phyloP scores from a whole-genome alignment of 2,888 invertebrate genomes.

The Apamea anceps region DNA sequence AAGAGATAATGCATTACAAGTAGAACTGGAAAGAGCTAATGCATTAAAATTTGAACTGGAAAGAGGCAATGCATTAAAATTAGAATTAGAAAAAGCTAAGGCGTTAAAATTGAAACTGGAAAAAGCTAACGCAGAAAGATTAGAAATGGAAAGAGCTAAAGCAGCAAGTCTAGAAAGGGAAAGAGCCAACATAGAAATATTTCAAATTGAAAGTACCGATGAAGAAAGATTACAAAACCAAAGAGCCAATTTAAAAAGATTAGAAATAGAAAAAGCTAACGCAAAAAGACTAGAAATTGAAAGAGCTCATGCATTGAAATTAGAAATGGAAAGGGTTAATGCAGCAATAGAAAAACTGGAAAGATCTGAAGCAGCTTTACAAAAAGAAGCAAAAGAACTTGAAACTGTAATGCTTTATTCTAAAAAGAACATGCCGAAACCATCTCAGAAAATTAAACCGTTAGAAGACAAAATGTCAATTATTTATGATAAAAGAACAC shows the following conservation, averaged over 20 bases:
- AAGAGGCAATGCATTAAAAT: background rate
- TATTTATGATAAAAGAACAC: conserved; percentile 4
- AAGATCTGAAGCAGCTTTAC: background rate
- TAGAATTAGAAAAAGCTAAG: background rate
- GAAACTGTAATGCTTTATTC: conserved; percentile 51
- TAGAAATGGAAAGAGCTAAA: background rate
- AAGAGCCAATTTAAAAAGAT: background rate
- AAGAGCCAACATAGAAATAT: background rate
- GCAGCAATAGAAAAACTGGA: background rate
- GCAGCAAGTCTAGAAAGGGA: background rate
- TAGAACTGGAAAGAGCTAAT: conserved; percentile 2
- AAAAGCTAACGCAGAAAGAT: background rate
- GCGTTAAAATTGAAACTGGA: background rate
- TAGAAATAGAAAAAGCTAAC: background rate
- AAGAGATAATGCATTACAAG: background rate
- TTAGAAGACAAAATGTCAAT: conserved; percentile 4
- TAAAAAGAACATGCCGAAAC: conserved; percentile 8
- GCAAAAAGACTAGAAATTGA: background rate
- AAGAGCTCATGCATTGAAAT: conserved; percentile 2
- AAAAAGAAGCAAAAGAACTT: background rate
- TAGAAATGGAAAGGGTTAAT: background rate
- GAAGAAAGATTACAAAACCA: background rate
- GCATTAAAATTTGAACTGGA: background rate
- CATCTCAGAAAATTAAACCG: background rate
- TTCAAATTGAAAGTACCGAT: background rate